These are phyloP conservation scores for Gadopsis bispinosus DNA, from an alignment of 2,797 vertebrate genomes.

Conservation along the genomic window DNA sequence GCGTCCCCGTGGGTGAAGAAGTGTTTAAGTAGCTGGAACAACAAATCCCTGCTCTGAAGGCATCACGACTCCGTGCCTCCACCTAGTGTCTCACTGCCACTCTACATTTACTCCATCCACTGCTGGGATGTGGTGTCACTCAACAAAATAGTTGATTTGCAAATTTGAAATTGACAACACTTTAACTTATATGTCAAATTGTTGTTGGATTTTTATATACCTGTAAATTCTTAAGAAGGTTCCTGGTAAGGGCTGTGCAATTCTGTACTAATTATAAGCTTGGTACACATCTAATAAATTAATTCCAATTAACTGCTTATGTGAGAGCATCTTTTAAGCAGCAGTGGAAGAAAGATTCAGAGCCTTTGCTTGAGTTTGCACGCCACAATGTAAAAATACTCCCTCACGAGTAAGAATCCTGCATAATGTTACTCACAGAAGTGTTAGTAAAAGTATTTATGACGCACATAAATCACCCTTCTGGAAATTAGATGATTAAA, in stretches of 20 bases:
- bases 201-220: not conserved
- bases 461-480: not conserved
- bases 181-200: not conserved
- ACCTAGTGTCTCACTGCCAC: constrained; percentile 63
- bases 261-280: not conserved
- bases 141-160: not conserved
- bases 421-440: not conserved
- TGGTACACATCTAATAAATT: not conserved
- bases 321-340: not conserved
- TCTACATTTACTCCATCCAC: not conserved
- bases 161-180: not conserved
- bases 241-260: not conserved
- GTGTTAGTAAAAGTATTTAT: not conserved
- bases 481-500: not conserved
- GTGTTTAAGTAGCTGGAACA: constrained; percentile 7
- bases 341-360: not conserved
- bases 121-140: not conserved
- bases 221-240: not conserved
- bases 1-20: constrained; percentile 35
- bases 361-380: not conserved
- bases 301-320: not conserved
- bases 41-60: not conserved
- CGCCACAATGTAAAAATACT: not conserved
- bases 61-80: constrained; percentile 58
- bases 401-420: not conserved